Conservation (phyloP, 1,140 invertebrate species). For the Luehdorfia chinensis region DNA sequence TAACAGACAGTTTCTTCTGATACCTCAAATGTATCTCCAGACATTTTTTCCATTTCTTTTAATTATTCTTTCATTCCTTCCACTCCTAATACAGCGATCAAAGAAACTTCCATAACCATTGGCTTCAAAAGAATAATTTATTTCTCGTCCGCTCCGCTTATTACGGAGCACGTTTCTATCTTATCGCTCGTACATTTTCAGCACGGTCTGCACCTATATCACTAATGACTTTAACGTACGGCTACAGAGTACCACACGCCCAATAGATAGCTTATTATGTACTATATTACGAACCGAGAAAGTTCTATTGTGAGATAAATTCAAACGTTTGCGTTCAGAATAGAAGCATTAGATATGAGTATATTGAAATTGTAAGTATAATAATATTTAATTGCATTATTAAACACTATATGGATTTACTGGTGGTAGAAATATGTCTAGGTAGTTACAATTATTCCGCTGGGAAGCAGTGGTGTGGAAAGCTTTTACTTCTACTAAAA, state of each 20-base stretch:
- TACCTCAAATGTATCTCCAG: too few species aligned
- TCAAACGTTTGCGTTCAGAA: not conserved
- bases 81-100: too few species aligned
- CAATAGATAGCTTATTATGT: slow-evolving; percentile 20
- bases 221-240: slow-evolving; percentile 38
- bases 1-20: too few species aligned
- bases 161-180: slow-evolving; percentile 6
- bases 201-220: slow-evolving; percentile 38
- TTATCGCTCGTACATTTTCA: slow-evolving; percentile 34
- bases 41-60: too few species aligned
- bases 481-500: too few species aligned
- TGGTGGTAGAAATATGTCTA: too few species aligned
- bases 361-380: not conserved
- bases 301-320: not conserved
- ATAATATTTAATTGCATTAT: too few species aligned
- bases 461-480: too few species aligned
- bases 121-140: slow-evolving; percentile 3
- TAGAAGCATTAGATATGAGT: not conserved
- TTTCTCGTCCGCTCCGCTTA: slow-evolving; percentile 16
- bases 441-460: too few species aligned
- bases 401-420: too few species aligned
- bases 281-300: slow-evolving; percentile 15
- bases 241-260: slow-evolving; percentile 13
- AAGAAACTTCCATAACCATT: not conserved
- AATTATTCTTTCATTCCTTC: too few species aligned